Percentiles rank a stretch among this genome's conserved stretches.
These are phyloP conservation scores for Trachops cirrhosus DNA, from an alignment of 2,797 vertebrate genomes.

Conservation along the genomic window DNA sequence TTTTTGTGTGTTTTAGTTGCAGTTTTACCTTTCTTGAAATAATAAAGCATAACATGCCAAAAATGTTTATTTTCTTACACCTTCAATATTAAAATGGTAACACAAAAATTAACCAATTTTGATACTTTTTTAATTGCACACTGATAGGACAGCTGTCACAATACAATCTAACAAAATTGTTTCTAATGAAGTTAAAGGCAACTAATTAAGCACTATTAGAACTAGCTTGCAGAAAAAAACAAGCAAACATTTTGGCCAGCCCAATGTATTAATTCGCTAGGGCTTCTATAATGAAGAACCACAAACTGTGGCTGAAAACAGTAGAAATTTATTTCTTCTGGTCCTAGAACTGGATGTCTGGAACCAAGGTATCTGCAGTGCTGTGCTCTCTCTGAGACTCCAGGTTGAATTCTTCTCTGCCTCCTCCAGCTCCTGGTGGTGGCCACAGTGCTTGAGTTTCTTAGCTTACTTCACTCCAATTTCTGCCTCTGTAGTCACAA, in stretches of 20 bases:
- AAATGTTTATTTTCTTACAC: background rate
- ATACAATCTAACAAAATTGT: background rate
- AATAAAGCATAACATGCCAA: background rate
- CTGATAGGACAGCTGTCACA: background rate
- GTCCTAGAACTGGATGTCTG: background rate
- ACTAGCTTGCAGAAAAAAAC: background rate
- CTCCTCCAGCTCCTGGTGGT: background rate
- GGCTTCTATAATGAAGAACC: rapidly evolving
- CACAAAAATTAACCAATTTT: background rate
- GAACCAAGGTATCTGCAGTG: rapidly evolving
- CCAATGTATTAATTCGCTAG: background rate
- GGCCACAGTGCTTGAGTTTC: background rate
- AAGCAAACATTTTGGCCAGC: background rate
- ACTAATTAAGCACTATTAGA: background rate
- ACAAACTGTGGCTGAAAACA: rapidly evolving
- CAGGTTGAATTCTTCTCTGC: rapidly evolving
- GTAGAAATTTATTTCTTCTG: rapidly evolving
- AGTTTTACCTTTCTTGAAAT: background rate
- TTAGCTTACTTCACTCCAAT: background rate
- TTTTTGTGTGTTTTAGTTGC: background rate
- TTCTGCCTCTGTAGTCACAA: rapidly evolving
- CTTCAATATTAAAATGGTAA: background rate
- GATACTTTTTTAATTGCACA: background rate
- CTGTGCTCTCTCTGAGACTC: background rate
- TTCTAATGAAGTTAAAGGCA: background rate